Base-by-base conservation (phyloP, 2,797 vertebrate genomes). In the Leptoclinus maculatus region DNA sequence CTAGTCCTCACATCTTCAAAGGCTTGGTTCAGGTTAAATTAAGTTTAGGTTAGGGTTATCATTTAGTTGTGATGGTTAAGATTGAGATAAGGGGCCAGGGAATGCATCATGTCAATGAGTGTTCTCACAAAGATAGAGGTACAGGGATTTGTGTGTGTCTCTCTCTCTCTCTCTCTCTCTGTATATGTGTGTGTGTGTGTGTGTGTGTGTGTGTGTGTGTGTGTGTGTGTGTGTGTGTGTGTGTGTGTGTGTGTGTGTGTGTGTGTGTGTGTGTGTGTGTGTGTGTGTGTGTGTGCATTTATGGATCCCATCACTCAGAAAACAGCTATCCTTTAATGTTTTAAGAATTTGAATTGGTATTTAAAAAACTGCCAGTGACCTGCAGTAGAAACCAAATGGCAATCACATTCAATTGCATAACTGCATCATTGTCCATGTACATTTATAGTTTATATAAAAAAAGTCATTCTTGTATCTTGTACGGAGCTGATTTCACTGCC, bases 251-350 rank as follows among this genome's bases (percentile, higher is more conserved):
- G 6, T 32, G 6, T 32, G 29, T 29, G 29, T 41, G 38, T 32
- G 25, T 65, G 57, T 66, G 53, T 57, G 38, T 27, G 27, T 47
- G 11, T 47, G 43, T 76, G 65, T 43, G 21, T 70, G 73, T 65
- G 43, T 80, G 63, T 16, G 45, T 29, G 3, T 63, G 23, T 57
- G 27, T 45, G 16, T 58, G 59, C 71, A 70, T 63, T 77, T 68
- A 65, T 53, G 41, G 19, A 68, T 69, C 51, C 32, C 54, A 70
- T 71, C 49, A 65, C 63, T 71, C 27, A n/a, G 41, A 60, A 64
- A 85, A 56, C 47, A 39, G 29, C n/a, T 32, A 43, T 25, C 29
- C 67, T 64, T 36, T 38, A 34, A 51, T 57, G 41, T 43, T 21
- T 38, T 73, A 57, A 57, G 7, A 32, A 59, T 16, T 29, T 11